phyloP scores from a whole-genome alignment of 1,140 invertebrate genomes.

The Monomorium pharaonis region DNA sequence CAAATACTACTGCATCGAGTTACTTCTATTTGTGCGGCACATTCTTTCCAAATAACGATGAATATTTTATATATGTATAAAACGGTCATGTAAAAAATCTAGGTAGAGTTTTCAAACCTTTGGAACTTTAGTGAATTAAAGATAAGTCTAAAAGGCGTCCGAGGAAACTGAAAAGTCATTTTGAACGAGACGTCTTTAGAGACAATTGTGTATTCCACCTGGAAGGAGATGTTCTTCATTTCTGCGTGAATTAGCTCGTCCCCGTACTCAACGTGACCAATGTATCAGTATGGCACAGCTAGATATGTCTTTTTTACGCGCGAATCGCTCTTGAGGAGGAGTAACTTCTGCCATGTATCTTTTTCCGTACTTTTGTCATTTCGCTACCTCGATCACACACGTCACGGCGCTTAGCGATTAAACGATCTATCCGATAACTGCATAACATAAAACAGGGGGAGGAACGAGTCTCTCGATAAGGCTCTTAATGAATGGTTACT shows the following conservation, averaged over 20 bases:
- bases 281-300: conserved; percentile 5
- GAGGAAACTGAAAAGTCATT: neutral
- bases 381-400: conserved; percentile 52
- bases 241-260: neutral
- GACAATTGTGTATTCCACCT: neutral
- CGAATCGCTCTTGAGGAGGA: neutral
- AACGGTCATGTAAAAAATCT: neutral
- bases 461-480: conserved; percentile 68
- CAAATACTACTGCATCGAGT: neutral
- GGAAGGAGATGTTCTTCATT: neutral
- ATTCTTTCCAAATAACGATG: neutral
- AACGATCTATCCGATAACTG: conserved; percentile 54
- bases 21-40: neutral
- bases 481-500: conserved; percentile 80
- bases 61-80: neutral
- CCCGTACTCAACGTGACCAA: neutral
- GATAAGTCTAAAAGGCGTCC: neutral
- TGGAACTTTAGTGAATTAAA: neutral
- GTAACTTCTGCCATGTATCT: neutral
- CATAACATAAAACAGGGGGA: conserved; percentile 41
- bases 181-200: neutral
- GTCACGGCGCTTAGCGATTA: conserved; percentile 46
- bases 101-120: neutral
- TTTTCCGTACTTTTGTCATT: conserved; percentile 37
- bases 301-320: neutral